Conservation (phyloP, 1,140 invertebrate genomes). For the Hormaphis cornu region DNA sequence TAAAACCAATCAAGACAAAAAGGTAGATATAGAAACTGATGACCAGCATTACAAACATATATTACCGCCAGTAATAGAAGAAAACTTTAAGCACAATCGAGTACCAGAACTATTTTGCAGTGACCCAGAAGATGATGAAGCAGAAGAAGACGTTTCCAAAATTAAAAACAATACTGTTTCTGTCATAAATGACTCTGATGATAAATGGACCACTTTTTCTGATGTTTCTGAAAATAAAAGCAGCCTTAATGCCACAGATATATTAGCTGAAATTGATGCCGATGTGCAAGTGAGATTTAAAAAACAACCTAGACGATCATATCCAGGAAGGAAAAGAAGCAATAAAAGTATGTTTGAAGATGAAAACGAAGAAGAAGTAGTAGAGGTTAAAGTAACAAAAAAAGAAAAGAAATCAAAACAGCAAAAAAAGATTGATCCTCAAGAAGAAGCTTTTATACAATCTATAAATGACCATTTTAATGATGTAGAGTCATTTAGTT, state of each 20-base stretch:
- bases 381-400: not conserved
- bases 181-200: slow-evolving; percentile 7
- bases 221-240: slow-evolving; percentile 1
- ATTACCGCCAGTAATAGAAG: not conserved
- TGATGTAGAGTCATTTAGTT: slow-evolving; percentile 12
- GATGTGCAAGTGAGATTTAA: slow-evolving; percentile 9
- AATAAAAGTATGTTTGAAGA: slow-evolving; percentile 20
- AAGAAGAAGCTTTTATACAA: slow-evolving; percentile 9
- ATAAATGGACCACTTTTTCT: slow-evolving; percentile 20
- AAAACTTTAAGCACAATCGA: not conserved
- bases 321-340: slow-evolving; percentile 15
- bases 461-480: slow-evolving; percentile 22
- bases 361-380: not conserved
- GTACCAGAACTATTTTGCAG: not conserved
- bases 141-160: no score
- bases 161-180: not conserved
- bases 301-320: slow-evolving; percentile 9
- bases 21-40: not conserved
- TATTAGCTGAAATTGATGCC: slow-evolving; percentile 23
- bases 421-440: slow-evolving; percentile 6
- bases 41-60: not conserved
- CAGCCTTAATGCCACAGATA: not conserved
- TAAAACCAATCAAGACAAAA: not conserved
- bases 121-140: slow-evolving; percentile 29
- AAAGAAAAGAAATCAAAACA: slow-evolving; percentile 11